These are phyloP conservation scores for Scarus forsteni DNA, from an alignment of 2,797 vertebrate genomes.

Conservation along the genomic window DNA sequence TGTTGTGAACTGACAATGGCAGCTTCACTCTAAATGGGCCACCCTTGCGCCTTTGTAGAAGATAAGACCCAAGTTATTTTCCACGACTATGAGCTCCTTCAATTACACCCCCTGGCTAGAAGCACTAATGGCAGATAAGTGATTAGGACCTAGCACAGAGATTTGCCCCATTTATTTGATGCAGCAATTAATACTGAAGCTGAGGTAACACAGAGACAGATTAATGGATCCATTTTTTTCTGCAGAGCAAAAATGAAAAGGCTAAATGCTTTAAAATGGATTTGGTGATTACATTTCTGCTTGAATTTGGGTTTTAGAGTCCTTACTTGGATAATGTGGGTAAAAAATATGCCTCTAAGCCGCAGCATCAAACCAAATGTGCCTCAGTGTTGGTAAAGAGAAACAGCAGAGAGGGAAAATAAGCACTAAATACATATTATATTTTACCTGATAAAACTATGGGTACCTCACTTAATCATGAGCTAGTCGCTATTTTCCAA, in stretches of 20 bases:
- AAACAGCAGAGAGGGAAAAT: constrained; percentile 1
- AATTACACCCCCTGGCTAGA: constrained; percentile 72
- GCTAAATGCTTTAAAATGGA: constrained; percentile 26
- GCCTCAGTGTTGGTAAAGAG: not conserved
- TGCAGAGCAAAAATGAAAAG: constrained; percentile 30
- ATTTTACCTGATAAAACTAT: constrained; percentile 25
- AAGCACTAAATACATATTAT: constrained; percentile 13
- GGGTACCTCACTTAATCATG: not conserved
- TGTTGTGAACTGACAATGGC: constrained; percentile 43
- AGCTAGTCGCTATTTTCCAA: no score
- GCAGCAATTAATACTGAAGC: constrained; percentile 63
- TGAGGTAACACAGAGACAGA: constrained; percentile 60
- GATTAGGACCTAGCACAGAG: constrained; percentile 70
- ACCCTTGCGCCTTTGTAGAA: constrained; percentile 63
- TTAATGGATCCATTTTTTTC: constrained; percentile 48
- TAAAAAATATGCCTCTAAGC: constrained; percentile 5
- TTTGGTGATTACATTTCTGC: constrained; percentile 50
- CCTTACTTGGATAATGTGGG: constrained; percentile 7
- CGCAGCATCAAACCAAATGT: constrained; percentile 1
- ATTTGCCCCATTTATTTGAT: constrained; percentile 76
- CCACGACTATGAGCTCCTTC: constrained; percentile 59
- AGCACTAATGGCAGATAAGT: constrained; percentile 73
- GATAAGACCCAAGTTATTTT: constrained; percentile 68
- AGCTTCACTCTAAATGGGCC: constrained; percentile 50
- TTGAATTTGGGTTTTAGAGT: constrained; percentile 19